phyloP scores from a whole-genome alignment of 2,888 invertebrate genomes.

The Rosalia funebris region DNA sequence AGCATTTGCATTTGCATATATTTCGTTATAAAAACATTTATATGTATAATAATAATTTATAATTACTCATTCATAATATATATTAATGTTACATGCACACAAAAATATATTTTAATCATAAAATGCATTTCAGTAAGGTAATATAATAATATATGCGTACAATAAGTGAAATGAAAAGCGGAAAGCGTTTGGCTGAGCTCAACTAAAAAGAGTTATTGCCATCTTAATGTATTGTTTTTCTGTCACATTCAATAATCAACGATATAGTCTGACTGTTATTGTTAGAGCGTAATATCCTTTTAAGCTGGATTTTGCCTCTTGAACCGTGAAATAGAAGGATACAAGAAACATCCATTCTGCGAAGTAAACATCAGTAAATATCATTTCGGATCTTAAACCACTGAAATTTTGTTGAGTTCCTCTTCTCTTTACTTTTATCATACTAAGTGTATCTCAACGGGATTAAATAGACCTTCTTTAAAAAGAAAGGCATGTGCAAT shows the following conservation, averaged over 20 bases:
- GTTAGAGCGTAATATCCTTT: conserved; percentile 5
- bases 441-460: background rate
- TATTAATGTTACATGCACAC: too few relatives aligned
- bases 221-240: background rate
- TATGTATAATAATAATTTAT: too few relatives aligned
- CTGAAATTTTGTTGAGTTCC: conserved; percentile 11
- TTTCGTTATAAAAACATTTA: too few relatives aligned
- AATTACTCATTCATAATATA: too few relatives aligned
- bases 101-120: too few relatives aligned
- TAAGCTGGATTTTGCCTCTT: conserved; percentile 7
- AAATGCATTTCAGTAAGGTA: too few relatives aligned
- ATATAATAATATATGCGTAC: too few relatives aligned
- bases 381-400: conserved; percentile 6
- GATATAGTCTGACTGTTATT: conserved; percentile 3
- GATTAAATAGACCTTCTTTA: background rate
- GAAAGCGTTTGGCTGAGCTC: too few relatives aligned
- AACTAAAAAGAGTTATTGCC: background rate
- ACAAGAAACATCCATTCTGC: conserved; percentile 7
- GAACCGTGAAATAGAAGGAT: conserved; percentile 17
- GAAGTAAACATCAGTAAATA: conserved; percentile 13
- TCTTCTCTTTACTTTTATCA: background rate
- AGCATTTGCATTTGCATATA: too few relatives aligned
- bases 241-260: background rate
- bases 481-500: background rate
- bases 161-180: too few relatives aligned